Conservation (phyloP, 2,113 vertebrate genomes). For the Tapirus terrestris region DNA sequence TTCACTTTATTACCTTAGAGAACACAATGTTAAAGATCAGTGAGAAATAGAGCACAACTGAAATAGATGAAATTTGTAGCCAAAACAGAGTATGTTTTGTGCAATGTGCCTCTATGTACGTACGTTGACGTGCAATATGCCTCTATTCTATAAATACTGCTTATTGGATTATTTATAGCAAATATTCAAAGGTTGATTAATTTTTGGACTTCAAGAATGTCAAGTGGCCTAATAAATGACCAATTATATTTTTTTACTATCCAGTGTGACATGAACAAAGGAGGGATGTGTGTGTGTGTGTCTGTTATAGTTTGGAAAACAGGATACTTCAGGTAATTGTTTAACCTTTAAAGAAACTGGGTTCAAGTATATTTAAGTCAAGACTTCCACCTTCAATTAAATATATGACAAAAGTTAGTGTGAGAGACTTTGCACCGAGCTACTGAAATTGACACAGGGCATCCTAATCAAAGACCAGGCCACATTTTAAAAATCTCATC, state of each 20-base stretch:
- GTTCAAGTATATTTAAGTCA: constrained; percentile 47
- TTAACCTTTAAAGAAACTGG: constrained; percentile 18
- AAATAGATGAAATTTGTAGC: neutral
- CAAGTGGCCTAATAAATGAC: constrained; percentile 1
- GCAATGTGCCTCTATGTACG: neutral
- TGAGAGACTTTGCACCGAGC: constrained; percentile 33
- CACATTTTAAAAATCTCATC: neutral
- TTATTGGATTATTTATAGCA: constrained; percentile 13
- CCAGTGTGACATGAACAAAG: neutral
- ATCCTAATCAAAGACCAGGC: neutral
- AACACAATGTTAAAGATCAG: neutral
- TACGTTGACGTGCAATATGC: neutral
- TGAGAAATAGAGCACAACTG: neutral
- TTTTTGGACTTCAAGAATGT: neutral
- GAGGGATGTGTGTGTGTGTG: neutral
- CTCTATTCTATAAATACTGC: neutral
- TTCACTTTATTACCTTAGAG: constrained; percentile 16
- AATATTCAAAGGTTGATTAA: neutral
- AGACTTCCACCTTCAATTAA: constrained; percentile 40
- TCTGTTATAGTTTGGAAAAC: constrained; percentile 6
- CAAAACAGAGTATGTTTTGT: neutral
- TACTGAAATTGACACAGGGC: neutral
- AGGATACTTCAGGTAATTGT: neutral
- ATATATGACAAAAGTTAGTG: constrained; percentile 22
- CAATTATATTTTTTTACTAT: constrained; percentile 25